A percentile compares a stretch with the other conserved stretches of the same genome.
phyloP scores from a whole-genome alignment of 2,113 vertebrate species.

The Mionectes macconnelli region DNA sequence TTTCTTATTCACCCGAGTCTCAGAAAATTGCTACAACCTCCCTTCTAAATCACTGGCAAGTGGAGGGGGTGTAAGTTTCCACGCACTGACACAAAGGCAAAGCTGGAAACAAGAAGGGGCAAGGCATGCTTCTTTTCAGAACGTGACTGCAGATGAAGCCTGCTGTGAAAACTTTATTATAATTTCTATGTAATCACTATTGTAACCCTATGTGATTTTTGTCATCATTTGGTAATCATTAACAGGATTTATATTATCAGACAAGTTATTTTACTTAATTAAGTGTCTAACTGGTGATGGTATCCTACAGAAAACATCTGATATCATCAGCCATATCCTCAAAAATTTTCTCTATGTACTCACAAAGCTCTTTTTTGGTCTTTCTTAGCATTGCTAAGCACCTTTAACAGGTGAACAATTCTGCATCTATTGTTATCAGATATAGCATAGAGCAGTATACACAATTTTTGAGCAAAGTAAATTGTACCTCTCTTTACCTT shows the following conservation, averaged over 20 bases:
- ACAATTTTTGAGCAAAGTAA: neutral
- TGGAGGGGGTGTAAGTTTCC: neutral
- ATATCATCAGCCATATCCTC: slow-evolving; percentile 28
- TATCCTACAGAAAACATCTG: slow-evolving; percentile 14
- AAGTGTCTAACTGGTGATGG: slow-evolving; percentile 55
- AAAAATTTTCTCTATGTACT: neutral
- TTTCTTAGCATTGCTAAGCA: neutral
- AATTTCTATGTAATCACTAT: slow-evolving; percentile 61
- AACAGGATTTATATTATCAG: slow-evolving; percentile 81
- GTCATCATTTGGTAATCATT: slow-evolving; percentile 79
- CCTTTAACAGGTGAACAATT: neutral
- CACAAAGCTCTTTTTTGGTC: neutral
- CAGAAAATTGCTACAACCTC: neutral
- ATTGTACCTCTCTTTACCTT: neutral
- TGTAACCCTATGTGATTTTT: slow-evolving; percentile 63
- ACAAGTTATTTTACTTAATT: slow-evolving; percentile 75
- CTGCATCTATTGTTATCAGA: neutral
- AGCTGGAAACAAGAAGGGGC: neutral
- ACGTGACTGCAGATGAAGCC: neutral
- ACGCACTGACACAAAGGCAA: fast-evolving
- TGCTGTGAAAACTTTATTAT: slow-evolving; percentile 23
- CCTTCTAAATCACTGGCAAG: neutral
- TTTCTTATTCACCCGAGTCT: neutral
- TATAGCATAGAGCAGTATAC: neutral
- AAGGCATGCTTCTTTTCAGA: neutral